Base-by-base conservation (phyloP, 2,113 vertebrate species). In the Peromyscus polionotus region DNA sequence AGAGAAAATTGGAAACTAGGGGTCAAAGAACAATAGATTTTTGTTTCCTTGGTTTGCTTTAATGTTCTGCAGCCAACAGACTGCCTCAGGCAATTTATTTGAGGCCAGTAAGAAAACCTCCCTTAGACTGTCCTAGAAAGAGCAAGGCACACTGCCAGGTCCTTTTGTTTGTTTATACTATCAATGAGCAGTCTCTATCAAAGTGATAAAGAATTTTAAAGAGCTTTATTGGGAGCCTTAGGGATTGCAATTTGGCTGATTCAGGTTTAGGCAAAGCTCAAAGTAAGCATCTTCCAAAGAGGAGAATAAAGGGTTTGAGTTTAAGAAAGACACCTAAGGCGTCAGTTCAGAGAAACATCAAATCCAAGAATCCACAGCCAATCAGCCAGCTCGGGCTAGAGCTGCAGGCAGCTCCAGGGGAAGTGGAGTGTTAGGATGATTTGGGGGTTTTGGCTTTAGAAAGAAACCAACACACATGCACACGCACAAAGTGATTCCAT, bases 21-120 rank as follows among this genome's bases (percentile, higher is more conserved):
- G 39, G 65, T 42, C 51, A 92, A 93, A 80, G 85, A 91, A 85
- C 48, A 80, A 24, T 11, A 68, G 75, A 70, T 68, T 88, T 36
- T 11, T n/a, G 48, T 88, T 70, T 88, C 81, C 51, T 85, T 73
- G 42, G 20, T 84, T 96, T 76, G 67, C 57, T 85, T 88, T 89
- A 95, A 92, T 84, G 68, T 75, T 88, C 28, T 24, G 33, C 12
- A 81, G n/a, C 33, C 76, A 72, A 76, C 45, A 76, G 70, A 92
- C 61, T 45, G 73, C 73, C 67, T 48, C 36, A 7, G 70, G 86
- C 54, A 94, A 84, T 67, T 33, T 33, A 88, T 88, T 48, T 79
- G 86, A 95, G 42, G 11, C 17, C 45, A 86, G 51, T 89, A 85
- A 88, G 73, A 59, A 85, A 91, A 26, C 1, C 26, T 51, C 33